Evolutionary conservation across 1,140 invertebrate genomes (phyloP), one percentile per base, ranked within the genome.

Genomic region (Drosophila sp.): DNA sequence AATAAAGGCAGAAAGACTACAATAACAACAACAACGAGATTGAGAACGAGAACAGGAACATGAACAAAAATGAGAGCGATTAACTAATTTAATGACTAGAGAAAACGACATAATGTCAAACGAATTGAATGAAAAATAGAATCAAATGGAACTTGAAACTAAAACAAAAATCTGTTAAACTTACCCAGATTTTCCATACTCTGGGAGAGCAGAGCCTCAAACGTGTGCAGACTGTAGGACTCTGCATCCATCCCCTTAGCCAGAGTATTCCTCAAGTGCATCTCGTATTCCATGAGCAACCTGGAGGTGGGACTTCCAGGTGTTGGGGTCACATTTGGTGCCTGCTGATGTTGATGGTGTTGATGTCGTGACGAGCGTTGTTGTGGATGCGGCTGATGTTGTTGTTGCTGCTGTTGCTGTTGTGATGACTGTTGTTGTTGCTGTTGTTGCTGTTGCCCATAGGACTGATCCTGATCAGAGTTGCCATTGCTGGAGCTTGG

Each of bases 241-340:
- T 98, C 97, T 41, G 97, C 97, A 90, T 98, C 97, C 96, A 98
- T 97, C 72, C 97, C 97, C 91, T 98, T 97, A 78, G 97, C 97
- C 67, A 98, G 93, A 1, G 97, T 97, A 92, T 98, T 98, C 50
- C 97, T 93, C 41, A 98, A 94, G 92, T 98, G 97, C 95, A 98
- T 97, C 93, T 99, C 98, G 92, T 99, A 98, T 93, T 98, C 97
- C 56, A 98, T 94, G 4, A 98, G 93, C 0, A 98, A 93, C 34
- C 97, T 93, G 58, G 96, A 97, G 8, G 97, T 97, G 7, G 97
- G 97, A 11, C 97, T 97, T 16, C 96, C 96, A 2, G 97, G 96
- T 0, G 96, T 96, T 7, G 96, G 96, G 3, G 94, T 95, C 4
- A 93, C 93, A 84, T 93, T 94, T 1, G 93, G 93, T 41, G 93